phyloP scores from a whole-genome alignment of 2,888 invertebrate species.

The Drosophila lacicola region DNA sequence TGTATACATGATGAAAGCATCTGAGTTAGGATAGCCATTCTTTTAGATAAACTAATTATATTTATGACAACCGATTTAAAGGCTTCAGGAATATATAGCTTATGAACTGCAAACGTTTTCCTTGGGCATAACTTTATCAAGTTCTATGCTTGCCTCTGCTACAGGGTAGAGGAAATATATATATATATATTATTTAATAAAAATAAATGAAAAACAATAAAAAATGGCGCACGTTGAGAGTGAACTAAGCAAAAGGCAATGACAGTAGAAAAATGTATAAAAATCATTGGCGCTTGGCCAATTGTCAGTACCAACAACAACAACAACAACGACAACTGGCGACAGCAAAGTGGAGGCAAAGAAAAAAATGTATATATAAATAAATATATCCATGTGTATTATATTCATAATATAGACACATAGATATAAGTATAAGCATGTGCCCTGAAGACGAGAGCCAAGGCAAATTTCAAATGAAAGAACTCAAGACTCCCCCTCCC shows the following conservation, averaged over 20 bases:
- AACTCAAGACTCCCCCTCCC: constrained; percentile 1
- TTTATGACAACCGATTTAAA: too few relatives aligned
- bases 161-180: constrained; percentile 3
- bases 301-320: constrained; percentile 63
- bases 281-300: constrained; percentile 77
- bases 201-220: constrained; percentile 21
- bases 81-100: neutral
- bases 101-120: too few relatives aligned
- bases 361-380: constrained; percentile 31
- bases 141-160: too few relatives aligned
- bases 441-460: constrained; percentile 33
- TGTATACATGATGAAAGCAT: too few relatives aligned
- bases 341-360: constrained; percentile 45
- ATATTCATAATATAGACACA: constrained; percentile 33
- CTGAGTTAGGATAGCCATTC: too few relatives aligned
- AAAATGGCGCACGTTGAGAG: constrained; percentile 24
- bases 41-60: too few relatives aligned
- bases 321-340: constrained; percentile 31
- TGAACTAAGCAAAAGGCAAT: constrained; percentile 23
- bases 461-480: constrained; percentile 45
- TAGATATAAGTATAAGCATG: constrained; percentile 27
- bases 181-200: neutral
- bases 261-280: constrained; percentile 55
- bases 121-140: neutral
- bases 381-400: constrained; percentile 32